A percentile compares a stretch with the other conserved stretches of the same genome.
Evolutionary conservation across 2,113 vertebrate genomes (phyloP).

Genomic region (Tiliqua scincoides): DNA sequence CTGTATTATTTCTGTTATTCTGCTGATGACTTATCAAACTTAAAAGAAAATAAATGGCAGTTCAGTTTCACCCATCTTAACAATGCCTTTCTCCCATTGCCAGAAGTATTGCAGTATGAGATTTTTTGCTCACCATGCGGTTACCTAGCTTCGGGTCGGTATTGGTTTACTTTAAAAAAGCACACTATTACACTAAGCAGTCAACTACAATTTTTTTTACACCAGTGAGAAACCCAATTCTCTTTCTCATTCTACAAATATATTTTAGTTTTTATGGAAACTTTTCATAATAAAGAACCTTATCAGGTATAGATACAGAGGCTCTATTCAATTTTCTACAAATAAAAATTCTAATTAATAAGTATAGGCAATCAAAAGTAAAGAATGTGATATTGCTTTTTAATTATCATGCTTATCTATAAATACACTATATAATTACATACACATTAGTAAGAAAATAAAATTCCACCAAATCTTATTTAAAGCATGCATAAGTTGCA

Average conservation of each 20-base stretch:
- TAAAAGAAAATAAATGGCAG: slow-evolving; percentile 9
- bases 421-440: slow-evolving; percentile 37
- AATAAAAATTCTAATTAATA: slow-evolving; percentile 22
- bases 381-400: neutral
- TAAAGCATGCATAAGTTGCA: slow-evolving; percentile 29
- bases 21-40: slow-evolving; percentile 37
- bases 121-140: slow-evolving; percentile 33
- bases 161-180: slow-evolving; percentile 48
- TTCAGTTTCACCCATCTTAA: slow-evolving; percentile 9
- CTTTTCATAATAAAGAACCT: slow-evolving; percentile 44
- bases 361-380: slow-evolving; percentile 29
- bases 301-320: neutral
- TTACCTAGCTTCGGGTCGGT: slow-evolving; percentile 19
- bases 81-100: slow-evolving; percentile 7
- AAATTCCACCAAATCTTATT: slow-evolving; percentile 53
- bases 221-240: slow-evolving; percentile 50
- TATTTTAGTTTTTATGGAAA: slow-evolving; percentile 18
- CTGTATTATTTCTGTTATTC: slow-evolving; percentile 27
- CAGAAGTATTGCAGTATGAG: slow-evolving; percentile 48
- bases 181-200: slow-evolving; percentile 44
- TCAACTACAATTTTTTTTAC: slow-evolving; percentile 53
- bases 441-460: slow-evolving; percentile 41
- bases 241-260: slow-evolving; percentile 47
- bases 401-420: slow-evolving; percentile 28
- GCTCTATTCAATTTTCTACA: slow-evolving; percentile 20